Evolutionary conservation across 2,113 vertebrate genomes (phyloP).

Genomic region (Melanerpes aurifrons): DNA sequence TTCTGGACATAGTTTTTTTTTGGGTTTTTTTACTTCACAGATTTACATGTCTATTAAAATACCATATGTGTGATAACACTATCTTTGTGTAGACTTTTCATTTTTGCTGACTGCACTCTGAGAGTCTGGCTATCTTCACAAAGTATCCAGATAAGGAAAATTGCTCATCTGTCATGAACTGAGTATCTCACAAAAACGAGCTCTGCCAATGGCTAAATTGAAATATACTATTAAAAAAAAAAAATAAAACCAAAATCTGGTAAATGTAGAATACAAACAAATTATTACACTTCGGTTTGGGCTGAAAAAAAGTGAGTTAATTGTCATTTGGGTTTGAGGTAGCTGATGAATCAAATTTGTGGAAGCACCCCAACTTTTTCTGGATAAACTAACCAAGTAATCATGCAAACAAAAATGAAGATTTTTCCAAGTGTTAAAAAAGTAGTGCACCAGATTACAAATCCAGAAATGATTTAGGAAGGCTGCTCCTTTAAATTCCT

Average conservation of each 20-base stretch:
- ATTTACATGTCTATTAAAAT: neutral
- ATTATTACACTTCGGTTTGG: neutral
- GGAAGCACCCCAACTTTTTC: neutral
- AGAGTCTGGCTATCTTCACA: slow-evolving; percentile 29
- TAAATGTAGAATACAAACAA: neutral
- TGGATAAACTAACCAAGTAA: neutral
- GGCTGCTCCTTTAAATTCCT: slow-evolving; percentile 20
- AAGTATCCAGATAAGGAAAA: slow-evolving; percentile 24
- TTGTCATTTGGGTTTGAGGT: neutral
- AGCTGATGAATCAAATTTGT: neutral
- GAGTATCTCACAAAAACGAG: neutral
- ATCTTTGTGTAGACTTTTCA: neutral
- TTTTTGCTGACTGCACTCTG: slow-evolving; percentile 20
- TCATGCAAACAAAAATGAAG: neutral
- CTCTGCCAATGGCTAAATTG: neutral
- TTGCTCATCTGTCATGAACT: neutral
- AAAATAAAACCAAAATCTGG: neutral
- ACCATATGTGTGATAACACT: neutral
- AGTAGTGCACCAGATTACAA: neutral
- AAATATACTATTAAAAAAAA: neutral
- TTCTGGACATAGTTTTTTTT: neutral
- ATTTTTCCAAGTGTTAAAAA: neutral
- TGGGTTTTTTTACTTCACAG: neutral
- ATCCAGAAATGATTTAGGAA: slow-evolving; percentile 36
- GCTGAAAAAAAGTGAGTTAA: neutral